phyloP scores from a whole-genome alignment of 2,888 invertebrate species.

The Dioctria rufipes region DNA sequence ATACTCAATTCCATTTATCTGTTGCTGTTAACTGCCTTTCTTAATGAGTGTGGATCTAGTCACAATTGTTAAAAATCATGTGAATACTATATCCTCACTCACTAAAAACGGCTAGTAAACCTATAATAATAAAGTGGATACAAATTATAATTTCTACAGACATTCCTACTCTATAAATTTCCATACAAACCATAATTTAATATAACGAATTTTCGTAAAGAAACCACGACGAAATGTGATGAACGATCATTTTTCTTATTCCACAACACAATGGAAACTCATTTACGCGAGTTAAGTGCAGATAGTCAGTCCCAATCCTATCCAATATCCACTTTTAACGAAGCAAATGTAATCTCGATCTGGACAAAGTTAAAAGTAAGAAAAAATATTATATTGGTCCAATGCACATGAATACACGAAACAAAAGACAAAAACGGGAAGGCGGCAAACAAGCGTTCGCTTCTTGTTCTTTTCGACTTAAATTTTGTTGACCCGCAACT shows the following conservation, averaged over 20 bases:
- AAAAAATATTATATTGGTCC: slow-evolving; percentile 53
- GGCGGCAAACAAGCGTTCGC: slow-evolving; percentile 52
- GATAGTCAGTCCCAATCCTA: slow-evolving; percentile 16
- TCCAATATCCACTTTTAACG: slow-evolving; percentile 44
- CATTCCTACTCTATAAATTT: not conserved
- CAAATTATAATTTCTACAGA: too few relatives aligned
- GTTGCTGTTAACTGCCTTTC: slow-evolving; percentile 67
- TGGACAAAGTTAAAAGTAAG: slow-evolving; percentile 12
- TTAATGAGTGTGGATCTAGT: slow-evolving; percentile 73
- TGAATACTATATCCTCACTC: slow-evolving; percentile 72
- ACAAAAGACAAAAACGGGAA: slow-evolving; percentile 55
- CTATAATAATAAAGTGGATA: too few relatives aligned
- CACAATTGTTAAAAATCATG: slow-evolving; percentile 68
- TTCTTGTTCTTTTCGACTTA: slow-evolving; percentile 41
- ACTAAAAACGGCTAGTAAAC: slow-evolving; percentile 68
- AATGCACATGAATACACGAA: slow-evolving; percentile 55
- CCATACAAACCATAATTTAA: slow-evolving; percentile 38
- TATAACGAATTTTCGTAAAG: slow-evolving; percentile 12
- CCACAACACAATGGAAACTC: slow-evolving; percentile 31
- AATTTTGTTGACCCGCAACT: slow-evolving; percentile 59
- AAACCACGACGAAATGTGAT: slow-evolving; percentile 16
- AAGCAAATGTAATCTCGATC: slow-evolving; percentile 19
- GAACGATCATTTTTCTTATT: slow-evolving; percentile 9
- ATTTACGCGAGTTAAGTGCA: slow-evolving; percentile 50
- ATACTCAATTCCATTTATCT: slow-evolving; percentile 40